Evolutionary conservation across 2,113 vertebrate species (phyloP).

Genomic region (Probosciger aterrimus): DNA sequence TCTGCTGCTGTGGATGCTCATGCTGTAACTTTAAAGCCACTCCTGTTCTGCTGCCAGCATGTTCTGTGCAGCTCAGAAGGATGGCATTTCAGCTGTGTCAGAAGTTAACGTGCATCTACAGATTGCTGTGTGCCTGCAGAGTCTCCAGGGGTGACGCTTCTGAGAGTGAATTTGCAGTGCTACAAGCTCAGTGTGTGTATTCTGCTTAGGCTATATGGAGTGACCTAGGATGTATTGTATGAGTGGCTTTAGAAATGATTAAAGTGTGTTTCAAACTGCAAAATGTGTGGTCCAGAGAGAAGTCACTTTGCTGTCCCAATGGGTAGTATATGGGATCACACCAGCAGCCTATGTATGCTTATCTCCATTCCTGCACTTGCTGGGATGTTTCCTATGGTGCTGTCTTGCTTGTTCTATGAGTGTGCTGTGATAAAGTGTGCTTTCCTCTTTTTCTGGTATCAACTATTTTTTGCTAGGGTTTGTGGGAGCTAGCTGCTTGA

Average conservation of each 20-base stretch:
- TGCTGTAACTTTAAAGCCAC: not conserved
- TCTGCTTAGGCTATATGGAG: not conserved
- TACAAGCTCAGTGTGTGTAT: not conserved
- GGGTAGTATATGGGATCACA: not conserved
- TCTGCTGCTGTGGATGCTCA: not conserved
- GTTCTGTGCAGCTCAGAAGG: not conserved
- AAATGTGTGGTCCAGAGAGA: not conserved
- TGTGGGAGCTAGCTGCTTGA: not conserved
- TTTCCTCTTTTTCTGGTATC: not conserved
- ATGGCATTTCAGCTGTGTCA: not conserved
- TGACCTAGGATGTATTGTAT: not conserved
- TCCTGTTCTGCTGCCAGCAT: not conserved
- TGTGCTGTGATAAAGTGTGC: not conserved
- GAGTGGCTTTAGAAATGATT: not conserved
- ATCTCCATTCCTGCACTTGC: not conserved
- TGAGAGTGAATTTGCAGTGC: not conserved
- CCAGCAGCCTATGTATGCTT: not conserved
- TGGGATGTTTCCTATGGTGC: not conserved
- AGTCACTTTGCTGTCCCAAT: not conserved
- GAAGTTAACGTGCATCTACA: not conserved
- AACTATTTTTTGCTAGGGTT: not conserved
- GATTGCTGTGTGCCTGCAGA: not conserved
- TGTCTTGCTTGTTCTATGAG: not conserved
- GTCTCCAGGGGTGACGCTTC: accelerated
- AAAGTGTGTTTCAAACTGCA: not conserved